Evolutionary conservation across 2,797 vertebrate genomes (phyloP).

Genomic region (Helarctos malayanus): DNA sequence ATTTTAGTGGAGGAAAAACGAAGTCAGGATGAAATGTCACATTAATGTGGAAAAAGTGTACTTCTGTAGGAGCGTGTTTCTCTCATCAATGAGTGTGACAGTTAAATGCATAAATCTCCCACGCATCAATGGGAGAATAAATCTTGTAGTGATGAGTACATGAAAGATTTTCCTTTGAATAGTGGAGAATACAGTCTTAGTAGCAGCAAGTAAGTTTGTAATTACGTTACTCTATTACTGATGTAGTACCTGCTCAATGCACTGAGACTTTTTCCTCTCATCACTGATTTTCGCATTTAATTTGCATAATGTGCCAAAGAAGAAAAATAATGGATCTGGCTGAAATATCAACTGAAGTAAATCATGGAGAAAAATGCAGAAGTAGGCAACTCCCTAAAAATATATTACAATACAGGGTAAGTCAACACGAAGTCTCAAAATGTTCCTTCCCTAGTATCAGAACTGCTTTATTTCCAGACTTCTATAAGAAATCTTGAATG

Average conservation of each 20-base stretch:
- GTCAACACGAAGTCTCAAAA: slow-evolving; percentile 59
- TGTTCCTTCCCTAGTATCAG: neutral
- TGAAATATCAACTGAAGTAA: slow-evolving; percentile 67
- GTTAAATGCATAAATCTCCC: slow-evolving; percentile 63
- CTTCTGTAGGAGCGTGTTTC: slow-evolving; percentile 46
- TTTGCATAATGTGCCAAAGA: slow-evolving; percentile 68
- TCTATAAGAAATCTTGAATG: slow-evolving; percentile 2
- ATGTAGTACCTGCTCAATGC: slow-evolving; percentile 48
- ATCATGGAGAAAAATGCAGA: slow-evolving; percentile 9
- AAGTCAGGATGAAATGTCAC: slow-evolving; percentile 49
- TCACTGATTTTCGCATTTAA: slow-evolving; percentile 63
- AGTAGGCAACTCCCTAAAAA: slow-evolving; percentile 52
- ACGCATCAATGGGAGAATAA: slow-evolving; percentile 48
- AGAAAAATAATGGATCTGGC: slow-evolving; percentile 66
- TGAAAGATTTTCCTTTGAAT: slow-evolving; percentile 57
- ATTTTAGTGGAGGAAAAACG: slow-evolving; percentile 69
- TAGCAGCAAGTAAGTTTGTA: slow-evolving; percentile 58
- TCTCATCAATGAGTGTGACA: slow-evolving; percentile 37
- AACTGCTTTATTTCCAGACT: slow-evolving; percentile 24
- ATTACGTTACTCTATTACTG: slow-evolving; percentile 57
- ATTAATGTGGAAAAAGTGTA: slow-evolving; percentile 61
- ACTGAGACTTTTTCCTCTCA: slow-evolving; percentile 19
- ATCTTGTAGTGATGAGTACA: slow-evolving; percentile 53
- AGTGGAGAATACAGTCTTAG: neutral
- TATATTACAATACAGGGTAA: slow-evolving; percentile 24